A percentile compares a stretch with the other conserved stretches of the same genome.
These are phyloP conservation scores for Drosophila mercatorum DNA, from an alignment of 2,888 invertebrate genomes.

Conservation along the genomic window DNA sequence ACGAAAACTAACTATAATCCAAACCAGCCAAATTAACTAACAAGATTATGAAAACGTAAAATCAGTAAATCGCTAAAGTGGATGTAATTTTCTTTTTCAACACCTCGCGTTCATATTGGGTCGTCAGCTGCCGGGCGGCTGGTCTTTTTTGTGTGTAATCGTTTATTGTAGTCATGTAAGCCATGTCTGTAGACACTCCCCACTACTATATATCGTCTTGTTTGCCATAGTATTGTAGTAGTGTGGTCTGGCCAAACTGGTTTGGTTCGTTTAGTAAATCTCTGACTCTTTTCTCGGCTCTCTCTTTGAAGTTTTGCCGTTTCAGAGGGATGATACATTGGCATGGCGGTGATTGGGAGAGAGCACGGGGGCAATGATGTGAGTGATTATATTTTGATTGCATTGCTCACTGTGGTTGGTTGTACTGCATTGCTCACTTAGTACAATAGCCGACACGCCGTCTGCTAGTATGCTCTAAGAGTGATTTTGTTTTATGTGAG, in stretches of 20 bases:
- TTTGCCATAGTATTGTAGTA: slow-evolving; percentile 47
- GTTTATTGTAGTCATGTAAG: slow-evolving; percentile 64
- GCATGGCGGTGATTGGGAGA: slow-evolving; percentile 75
- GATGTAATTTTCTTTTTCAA: slow-evolving; percentile 84
- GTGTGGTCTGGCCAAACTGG: slow-evolving; percentile 64
- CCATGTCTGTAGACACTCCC: slow-evolving; percentile 61
- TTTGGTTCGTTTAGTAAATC: slow-evolving; percentile 79
- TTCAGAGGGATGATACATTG: slow-evolving; percentile 77
- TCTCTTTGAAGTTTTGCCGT: slow-evolving; percentile 78
- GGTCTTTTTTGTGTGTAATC: slow-evolving; percentile 69
- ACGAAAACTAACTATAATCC: slow-evolving; percentile 30
- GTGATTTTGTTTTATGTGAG: slow-evolving; percentile 69
- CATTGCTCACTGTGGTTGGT: slow-evolving; percentile 81
- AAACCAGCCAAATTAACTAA: slow-evolving; percentile 80
- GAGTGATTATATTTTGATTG: slow-evolving; percentile 81
- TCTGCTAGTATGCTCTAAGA: slow-evolving; percentile 80
- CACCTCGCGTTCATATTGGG: slow-evolving; percentile 82
- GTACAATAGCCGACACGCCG: slow-evolving; percentile 74
- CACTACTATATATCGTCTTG: slow-evolving; percentile 58
- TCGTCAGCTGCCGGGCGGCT: slow-evolving; percentile 75
- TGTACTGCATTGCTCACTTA: slow-evolving; percentile 72
- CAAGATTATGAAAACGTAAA: slow-evolving; percentile 83
- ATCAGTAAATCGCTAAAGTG: slow-evolving; percentile 84
- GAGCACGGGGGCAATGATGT: slow-evolving; percentile 82
- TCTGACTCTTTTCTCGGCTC: slow-evolving; percentile 75